Conservation (phyloP, 2,113 vertebrate species). For the Tetrax tetrax region DNA sequence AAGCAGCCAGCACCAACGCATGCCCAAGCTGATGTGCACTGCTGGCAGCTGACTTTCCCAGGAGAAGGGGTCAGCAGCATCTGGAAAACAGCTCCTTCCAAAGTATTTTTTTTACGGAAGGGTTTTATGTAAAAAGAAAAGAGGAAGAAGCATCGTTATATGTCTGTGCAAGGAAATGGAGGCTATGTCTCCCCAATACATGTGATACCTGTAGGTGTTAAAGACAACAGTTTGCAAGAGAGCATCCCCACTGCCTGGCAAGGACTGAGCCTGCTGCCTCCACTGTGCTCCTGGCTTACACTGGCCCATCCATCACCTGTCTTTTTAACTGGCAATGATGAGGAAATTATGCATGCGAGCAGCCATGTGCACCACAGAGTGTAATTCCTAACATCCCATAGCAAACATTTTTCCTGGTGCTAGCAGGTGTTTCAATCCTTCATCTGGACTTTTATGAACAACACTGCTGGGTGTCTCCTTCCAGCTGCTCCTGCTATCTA, state of each 20-base stretch:
- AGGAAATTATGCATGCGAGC: background rate
- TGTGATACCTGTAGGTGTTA: background rate
- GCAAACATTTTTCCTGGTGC: conserved; percentile 23
- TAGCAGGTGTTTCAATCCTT: conserved; percentile 26
- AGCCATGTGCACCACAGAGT: background rate
- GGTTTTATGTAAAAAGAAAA: background rate
- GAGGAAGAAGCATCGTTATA: background rate
- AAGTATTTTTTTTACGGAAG: background rate
- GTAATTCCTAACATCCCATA: background rate
- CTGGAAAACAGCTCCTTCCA: background rate
- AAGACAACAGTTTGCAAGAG: conserved; percentile 2
- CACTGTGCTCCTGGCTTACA: background rate
- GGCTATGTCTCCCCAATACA: background rate
- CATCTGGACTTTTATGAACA: background rate
- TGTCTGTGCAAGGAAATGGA: background rate
- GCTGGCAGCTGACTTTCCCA: background rate
- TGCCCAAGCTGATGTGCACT: background rate
- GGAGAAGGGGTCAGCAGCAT: background rate
- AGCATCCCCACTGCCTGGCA: background rate
- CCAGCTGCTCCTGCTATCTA: background rate
- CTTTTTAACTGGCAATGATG: conserved; percentile 11
- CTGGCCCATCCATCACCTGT: conserved; percentile 35
- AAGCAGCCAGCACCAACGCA: accelerated
- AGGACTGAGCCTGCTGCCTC: background rate
- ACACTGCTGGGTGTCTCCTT: background rate